Evolutionary conservation across 2,888 invertebrate genomes (phyloP).

Genomic region (Lasioglossum figueresi): DNA sequence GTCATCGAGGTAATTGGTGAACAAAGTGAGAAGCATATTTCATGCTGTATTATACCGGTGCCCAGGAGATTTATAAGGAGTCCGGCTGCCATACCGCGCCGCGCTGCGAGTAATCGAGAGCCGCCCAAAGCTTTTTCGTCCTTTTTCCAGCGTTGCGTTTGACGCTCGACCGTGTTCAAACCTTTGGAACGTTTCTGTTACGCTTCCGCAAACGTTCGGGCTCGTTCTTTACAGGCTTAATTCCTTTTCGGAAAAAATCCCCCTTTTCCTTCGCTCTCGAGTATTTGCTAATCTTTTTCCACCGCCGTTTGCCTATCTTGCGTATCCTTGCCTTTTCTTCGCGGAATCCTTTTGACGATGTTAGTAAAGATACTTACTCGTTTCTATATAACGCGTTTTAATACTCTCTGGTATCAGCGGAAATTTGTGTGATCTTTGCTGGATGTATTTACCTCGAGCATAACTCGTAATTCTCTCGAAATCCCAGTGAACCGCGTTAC

Average conservation of each 20-base stretch:
- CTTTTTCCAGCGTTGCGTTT: not conserved
- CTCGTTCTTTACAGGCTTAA: conserved; percentile 4
- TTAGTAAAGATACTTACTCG: not conserved
- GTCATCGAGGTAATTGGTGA: conserved; percentile 62
- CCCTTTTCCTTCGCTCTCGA: not conserved
- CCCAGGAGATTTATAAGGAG: conserved; percentile 45
- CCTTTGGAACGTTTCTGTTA: conserved; percentile 1
- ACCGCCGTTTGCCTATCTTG: not conserved
- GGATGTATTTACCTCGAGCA: not conserved
- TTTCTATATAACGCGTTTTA: not conserved
- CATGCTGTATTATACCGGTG: conserved; percentile 49
- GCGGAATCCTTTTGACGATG: not conserved
- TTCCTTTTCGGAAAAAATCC: not conserved
- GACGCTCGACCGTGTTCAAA: conserved; percentile 8
- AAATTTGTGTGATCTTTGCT: not conserved
- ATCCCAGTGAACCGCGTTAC: not conserved
- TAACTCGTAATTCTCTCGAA: not conserved
- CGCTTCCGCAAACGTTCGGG: not conserved
- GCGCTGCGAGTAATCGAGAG: conserved; percentile 34
- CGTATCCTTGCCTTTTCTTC: not conserved
- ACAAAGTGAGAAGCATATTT: conserved; percentile 61
- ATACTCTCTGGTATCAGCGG: not conserved
- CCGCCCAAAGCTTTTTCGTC: not conserved
- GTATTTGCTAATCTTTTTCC: conserved; percentile 1
- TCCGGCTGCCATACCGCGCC: not conserved